These are phyloP conservation scores for Arrhopalites spinosus DNA, from an alignment of 2,888 invertebrate genomes.

Conservation along the genomic window DNA sequence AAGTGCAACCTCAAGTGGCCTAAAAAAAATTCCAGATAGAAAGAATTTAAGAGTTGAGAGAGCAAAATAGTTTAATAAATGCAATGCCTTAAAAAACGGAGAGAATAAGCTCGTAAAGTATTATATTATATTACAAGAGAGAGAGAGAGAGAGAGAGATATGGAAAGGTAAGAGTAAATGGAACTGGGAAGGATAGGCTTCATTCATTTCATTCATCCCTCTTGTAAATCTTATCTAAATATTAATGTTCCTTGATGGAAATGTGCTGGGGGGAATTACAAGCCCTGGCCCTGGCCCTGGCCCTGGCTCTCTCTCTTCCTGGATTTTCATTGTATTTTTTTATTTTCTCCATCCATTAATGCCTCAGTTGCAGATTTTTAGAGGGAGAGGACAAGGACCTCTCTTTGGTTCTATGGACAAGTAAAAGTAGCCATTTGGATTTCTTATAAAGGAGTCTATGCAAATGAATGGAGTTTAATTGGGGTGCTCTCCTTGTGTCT, in stretches of 20 bases:
- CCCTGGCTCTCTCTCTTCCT: too few species aligned
- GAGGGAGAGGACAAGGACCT: too few species aligned
- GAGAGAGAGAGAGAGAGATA: too few species aligned
- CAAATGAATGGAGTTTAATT: slow-evolving; percentile 10
- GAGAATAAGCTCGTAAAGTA: too few species aligned
- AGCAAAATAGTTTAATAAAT: not conserved
- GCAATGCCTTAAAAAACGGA: not conserved
- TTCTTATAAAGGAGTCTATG: not conserved
- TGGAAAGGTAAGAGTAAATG: too few species aligned
- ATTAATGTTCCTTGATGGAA: not conserved
- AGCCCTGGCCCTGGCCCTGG: too few species aligned
- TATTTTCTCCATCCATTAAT: not conserved
- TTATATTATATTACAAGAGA: too few species aligned
- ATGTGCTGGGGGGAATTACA: too few species aligned
- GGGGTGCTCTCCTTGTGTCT: slow-evolving; percentile 15
- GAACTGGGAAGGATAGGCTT: too few species aligned
- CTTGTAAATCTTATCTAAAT: slow-evolving; percentile 3
- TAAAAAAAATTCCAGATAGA: not conserved
- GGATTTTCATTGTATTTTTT: not conserved
- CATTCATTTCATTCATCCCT: too few species aligned
- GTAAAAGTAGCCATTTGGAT: not conserved
- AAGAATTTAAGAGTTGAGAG: not conserved
- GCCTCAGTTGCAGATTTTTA: not conserved
- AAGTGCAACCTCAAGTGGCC: not conserved
- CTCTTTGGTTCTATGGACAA: not conserved